These are phyloP conservation scores for Drosophila paulistorum DNA, from an alignment of 1,140 invertebrate species.

Conservation along the genomic window DNA sequence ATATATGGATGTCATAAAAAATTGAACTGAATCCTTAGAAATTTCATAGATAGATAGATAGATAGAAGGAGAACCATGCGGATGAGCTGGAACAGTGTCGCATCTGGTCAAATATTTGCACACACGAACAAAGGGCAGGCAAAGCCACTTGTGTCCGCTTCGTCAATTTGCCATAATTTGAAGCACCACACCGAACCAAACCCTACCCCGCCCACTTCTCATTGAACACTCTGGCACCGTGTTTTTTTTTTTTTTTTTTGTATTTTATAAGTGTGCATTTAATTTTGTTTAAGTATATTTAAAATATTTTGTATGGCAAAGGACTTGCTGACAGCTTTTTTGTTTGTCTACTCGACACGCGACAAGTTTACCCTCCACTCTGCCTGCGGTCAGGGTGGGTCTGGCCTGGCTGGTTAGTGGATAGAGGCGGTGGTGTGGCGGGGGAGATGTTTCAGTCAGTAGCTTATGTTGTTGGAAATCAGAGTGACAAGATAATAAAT, in stretches of 20 bases:
- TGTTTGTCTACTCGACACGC: conserved; percentile 64
- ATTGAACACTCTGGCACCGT: too few relatives aligned
- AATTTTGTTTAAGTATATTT: conserved; percentile 73
- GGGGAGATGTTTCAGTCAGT: conserved; percentile 36
- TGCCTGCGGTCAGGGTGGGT: conserved; percentile 29
- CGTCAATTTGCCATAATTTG: conserved; percentile 68
- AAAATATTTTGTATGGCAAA: conserved; percentile 48
- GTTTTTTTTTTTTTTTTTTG: background rate
- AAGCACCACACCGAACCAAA: conserved; percentile 31
- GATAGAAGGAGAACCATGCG: background rate
- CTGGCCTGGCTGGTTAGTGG: background rate
- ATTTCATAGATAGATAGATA: conserved; percentile 12
- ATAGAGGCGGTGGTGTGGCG: background rate
- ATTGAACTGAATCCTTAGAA: conserved; percentile 53
- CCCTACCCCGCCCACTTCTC: conserved; percentile 4
- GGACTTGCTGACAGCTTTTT: conserved; percentile 75
- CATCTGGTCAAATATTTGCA: conserved; percentile 81
- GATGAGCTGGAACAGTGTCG: conserved; percentile 35
- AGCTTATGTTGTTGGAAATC: conserved; percentile 69
- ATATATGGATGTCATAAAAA: conserved; percentile 79
- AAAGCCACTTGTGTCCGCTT: conserved; percentile 71
- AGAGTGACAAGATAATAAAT: conserved; percentile 81
- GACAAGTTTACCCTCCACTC: conserved; percentile 55
- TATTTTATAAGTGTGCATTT: conserved; percentile 68
- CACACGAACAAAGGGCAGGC: conserved; percentile 26